These are phyloP conservation scores for Sapayoa aenigma DNA, from an alignment of 2,113 vertebrate species.

Conservation along the genomic window DNA sequence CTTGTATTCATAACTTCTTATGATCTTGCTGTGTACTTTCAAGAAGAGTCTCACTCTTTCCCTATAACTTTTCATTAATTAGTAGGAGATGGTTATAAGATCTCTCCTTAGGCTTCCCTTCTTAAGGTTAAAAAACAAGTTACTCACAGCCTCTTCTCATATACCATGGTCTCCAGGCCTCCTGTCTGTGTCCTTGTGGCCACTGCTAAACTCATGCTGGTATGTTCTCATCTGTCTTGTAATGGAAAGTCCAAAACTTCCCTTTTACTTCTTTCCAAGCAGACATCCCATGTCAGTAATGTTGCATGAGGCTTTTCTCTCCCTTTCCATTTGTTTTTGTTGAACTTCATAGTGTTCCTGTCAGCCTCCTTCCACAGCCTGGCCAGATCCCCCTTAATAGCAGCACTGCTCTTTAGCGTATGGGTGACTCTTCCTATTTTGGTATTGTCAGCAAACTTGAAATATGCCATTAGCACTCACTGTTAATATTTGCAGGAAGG, in stretches of 20 bases:
- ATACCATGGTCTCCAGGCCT: background rate
- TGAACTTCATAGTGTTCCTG: background rate
- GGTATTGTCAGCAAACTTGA: background rate
- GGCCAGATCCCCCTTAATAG: background rate
- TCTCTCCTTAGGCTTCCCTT: background rate
- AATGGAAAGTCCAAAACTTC: background rate
- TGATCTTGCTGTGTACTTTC: background rate
- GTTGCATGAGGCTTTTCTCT: background rate
- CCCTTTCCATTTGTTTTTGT: background rate
- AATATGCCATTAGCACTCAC: background rate
- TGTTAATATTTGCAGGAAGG: background rate
- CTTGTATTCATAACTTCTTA: background rate
- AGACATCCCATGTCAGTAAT: background rate
- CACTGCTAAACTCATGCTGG: background rate
- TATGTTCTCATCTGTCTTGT: background rate
- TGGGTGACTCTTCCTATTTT: background rate
- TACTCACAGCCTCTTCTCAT: background rate
- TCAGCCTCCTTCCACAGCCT: background rate
- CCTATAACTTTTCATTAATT: background rate
- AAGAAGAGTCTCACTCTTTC: background rate
- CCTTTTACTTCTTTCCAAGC: background rate
- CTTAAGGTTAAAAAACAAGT: background rate
- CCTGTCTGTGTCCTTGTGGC: background rate
- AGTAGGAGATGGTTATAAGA: background rate
- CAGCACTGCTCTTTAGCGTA: background rate